Percentiles rank a stretch among this genome's conserved stretches.
These are phyloP conservation scores for Drosophila histrio DNA, from an alignment of 2,888 invertebrate species.

Conservation along the genomic window DNA sequence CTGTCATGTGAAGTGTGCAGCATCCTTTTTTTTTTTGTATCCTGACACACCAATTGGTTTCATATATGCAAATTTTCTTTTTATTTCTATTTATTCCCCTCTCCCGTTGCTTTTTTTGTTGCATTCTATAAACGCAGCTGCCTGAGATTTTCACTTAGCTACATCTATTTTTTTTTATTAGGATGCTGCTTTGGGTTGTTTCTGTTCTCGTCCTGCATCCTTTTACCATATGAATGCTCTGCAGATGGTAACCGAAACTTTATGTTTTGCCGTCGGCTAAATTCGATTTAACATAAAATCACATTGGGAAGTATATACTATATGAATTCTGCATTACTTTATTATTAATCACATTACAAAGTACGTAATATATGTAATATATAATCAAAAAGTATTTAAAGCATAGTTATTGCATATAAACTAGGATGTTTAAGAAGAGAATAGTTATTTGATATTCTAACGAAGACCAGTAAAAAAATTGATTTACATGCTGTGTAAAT, in stretches of 20 bases:
- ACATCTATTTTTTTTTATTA: slow-evolving; percentile 41
- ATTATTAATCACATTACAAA: too few species aligned
- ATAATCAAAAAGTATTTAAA: too few species aligned
- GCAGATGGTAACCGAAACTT: slow-evolving; percentile 28
- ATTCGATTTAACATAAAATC: too few species aligned
- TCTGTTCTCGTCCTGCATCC: slow-evolving; percentile 5
- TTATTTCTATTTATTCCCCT: slow-evolving; percentile 15
- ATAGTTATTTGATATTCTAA: too few species aligned
- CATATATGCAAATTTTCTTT: slow-evolving; percentile 74
- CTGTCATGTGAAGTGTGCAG: slow-evolving; percentile 63
- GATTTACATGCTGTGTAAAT: too few species aligned
- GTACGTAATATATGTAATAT: too few species aligned
- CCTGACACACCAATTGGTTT: slow-evolving; percentile 65
- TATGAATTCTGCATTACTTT: too few species aligned
- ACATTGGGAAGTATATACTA: too few species aligned
- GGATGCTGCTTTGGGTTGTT: slow-evolving; percentile 36
- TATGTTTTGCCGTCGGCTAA: slow-evolving; percentile 19
- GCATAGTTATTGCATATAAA: too few species aligned
- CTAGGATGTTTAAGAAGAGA: too few species aligned
- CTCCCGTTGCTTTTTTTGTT: slow-evolving; percentile 43
- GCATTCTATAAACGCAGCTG: slow-evolving; percentile 65
- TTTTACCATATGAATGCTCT: slow-evolving; percentile 1
- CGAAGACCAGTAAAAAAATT: too few species aligned
- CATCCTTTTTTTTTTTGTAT: slow-evolving; percentile 46
- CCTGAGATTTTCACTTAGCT: slow-evolving; percentile 24